These are phyloP conservation scores for Takifugu ocellatus DNA, from an alignment of 2,797 vertebrate genomes.

Conservation along the genomic window DNA sequence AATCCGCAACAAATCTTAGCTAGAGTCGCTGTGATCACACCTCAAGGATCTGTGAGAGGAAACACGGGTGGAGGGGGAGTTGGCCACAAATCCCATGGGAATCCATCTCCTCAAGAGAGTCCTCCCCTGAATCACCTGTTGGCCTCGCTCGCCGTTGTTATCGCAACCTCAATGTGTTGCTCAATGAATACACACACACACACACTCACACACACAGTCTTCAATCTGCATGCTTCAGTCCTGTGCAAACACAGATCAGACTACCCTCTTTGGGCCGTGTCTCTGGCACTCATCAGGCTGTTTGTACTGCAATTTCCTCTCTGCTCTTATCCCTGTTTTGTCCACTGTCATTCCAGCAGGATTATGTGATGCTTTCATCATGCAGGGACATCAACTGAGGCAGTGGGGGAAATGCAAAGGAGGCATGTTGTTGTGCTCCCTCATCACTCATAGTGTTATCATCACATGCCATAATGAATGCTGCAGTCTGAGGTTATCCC, in stretches of 20 bases:
- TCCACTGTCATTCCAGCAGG: conserved; percentile 70
- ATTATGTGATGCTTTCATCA: conserved; percentile 75
- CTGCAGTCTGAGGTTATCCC: conserved; percentile 45
- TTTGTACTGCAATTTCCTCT: conserved; percentile 76
- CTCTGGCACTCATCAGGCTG: conserved; percentile 70
- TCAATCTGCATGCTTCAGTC: conserved; percentile 64
- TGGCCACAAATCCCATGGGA: conserved; percentile 65
- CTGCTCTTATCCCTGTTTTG: conserved; percentile 73
- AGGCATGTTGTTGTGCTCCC: conserved; percentile 61
- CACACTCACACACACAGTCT: conserved; percentile 34
- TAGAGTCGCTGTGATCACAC: conserved; percentile 61
- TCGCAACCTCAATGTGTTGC: conserved; percentile 48
- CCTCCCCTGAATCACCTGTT: conserved; percentile 68
- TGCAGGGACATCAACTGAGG: conserved; percentile 59
- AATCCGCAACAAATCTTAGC: conserved; percentile 56
- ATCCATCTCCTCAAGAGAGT: conserved; percentile 41
- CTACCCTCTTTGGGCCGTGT: conserved; percentile 65
- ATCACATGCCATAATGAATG: conserved; percentile 60
- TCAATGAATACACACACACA: conserved; percentile 31
- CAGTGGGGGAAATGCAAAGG: conserved; percentile 54
- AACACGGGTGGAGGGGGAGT: conserved; percentile 35
- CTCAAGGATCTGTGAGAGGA: conserved; percentile 65
- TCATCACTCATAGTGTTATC: conserved; percentile 61
- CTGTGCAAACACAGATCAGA: conserved; percentile 73
- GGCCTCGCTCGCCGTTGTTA: conserved; percentile 44